Conservation (phyloP, 1,140 invertebrate species). For the Drosophila leontia region DNA sequence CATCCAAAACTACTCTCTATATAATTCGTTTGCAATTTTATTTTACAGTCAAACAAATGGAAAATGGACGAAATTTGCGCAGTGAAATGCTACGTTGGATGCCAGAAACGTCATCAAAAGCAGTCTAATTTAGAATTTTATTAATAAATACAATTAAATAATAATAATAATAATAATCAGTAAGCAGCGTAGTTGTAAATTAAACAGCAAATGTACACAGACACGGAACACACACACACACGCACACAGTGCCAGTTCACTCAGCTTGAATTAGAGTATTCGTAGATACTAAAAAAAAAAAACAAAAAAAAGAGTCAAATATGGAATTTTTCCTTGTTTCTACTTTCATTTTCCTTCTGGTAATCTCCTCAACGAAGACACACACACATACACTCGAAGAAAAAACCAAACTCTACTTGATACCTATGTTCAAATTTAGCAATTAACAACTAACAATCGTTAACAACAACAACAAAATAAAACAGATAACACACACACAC, state of each 20-base stretch:
- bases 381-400: constrained; percentile 45
- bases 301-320: constrained; percentile 9
- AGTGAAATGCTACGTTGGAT: constrained; percentile 85
- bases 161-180: constrained; percentile 66
- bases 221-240: constrained; percentile 31
- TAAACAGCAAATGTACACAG: constrained; percentile 72
- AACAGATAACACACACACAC: constrained; percentile 21
- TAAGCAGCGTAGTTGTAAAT: constrained; percentile 82
- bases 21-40: constrained; percentile 3
- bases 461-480: constrained; percentile 39
- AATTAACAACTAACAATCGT: constrained; percentile 81
- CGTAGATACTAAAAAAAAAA: constrained; percentile 45
- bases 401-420: constrained; percentile 72
- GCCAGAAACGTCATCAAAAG: constrained; percentile 85
- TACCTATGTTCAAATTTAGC: constrained; percentile 82
- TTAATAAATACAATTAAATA: constrained; percentile 73
- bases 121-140: constrained; percentile 84
- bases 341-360: constrained; percentile 63
- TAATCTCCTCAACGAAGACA: constrained; percentile 52
- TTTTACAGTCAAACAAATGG: constrained; percentile 81
- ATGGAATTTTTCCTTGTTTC: constrained; percentile 46
- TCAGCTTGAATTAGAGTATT: constrained; percentile 61
- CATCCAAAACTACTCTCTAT: not conserved
- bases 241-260: constrained; percentile 54
- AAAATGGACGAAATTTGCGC: constrained; percentile 84